phyloP scores from a whole-genome alignment of 2,797 vertebrate genomes.

The Hyperoplus immaculatus region DNA sequence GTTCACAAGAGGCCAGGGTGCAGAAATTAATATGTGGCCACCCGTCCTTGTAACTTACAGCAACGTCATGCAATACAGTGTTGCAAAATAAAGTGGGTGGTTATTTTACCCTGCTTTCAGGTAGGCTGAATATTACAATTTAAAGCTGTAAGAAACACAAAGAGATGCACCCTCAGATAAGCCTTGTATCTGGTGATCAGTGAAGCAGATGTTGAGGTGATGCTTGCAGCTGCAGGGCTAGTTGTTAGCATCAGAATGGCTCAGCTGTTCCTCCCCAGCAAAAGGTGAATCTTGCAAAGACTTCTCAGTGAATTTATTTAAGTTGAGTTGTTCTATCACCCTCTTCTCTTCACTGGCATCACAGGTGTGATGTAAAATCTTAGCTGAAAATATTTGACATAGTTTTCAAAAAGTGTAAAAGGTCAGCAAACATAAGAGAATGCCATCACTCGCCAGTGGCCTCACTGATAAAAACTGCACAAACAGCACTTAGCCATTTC shows the following conservation, averaged over 20 bases:
- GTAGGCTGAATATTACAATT: not conserved
- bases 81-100: not conserved
- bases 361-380: conserved; percentile 9
- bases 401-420: not conserved
- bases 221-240: not conserved
- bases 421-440: not conserved
- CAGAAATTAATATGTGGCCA: not conserved
- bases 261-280: conserved; percentile 14
- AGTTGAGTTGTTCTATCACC: not conserved
- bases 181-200: not conserved
- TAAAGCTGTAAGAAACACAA: not conserved
- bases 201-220: conserved; percentile 11
- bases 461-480: conserved; percentile 92
- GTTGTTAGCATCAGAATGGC: conserved; percentile 7
- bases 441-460: conserved; percentile 82
- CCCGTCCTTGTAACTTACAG: not conserved
- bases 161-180: not conserved
- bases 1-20: not conserved
- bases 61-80: not conserved
- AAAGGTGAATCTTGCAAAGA: conserved; percentile 25
- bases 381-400: not conserved
- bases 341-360: not conserved
- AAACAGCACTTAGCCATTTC: conserved; percentile 95
- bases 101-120: conserved; percentile 12
- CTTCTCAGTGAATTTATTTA: not conserved